Evolutionary conservation across 2,888 invertebrate genomes (phyloP).

Genomic region (Pardosa pseudoannulata): DNA sequence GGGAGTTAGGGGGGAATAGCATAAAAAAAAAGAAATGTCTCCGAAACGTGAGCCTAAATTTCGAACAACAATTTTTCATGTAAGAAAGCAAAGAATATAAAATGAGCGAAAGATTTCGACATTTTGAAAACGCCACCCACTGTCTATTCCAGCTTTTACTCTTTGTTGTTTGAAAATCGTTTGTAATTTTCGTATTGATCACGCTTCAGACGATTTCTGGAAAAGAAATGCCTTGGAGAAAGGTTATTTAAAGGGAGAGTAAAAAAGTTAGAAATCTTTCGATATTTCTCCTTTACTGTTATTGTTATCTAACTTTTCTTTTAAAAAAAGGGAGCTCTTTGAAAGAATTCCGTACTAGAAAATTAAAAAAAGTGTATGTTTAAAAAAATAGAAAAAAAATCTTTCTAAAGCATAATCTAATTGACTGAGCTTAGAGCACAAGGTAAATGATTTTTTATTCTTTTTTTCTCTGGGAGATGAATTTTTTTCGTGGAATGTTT

Average conservation of each 20-base stretch:
- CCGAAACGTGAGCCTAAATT: slow-evolving; percentile 17
- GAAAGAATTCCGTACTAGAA: no score
- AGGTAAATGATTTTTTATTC: no score
- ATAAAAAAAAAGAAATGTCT: no score
- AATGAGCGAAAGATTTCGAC: slow-evolving; percentile 27
- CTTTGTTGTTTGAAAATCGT: slow-evolving; percentile 46
- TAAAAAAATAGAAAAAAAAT: no score
- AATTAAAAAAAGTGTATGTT: no score
- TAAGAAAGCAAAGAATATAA: neutral
- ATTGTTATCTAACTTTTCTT: neutral
- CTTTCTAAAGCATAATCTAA: no score
- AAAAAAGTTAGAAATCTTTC: neutral
- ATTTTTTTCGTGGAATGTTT: no score
- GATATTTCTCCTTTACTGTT: neutral
- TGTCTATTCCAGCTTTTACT: slow-evolving; percentile 18
- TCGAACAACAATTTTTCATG: slow-evolving; percentile 23
- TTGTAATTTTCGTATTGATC: slow-evolving; percentile 68
- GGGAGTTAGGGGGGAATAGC: no score
- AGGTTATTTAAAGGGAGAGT: neutral
- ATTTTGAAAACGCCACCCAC: slow-evolving; percentile 26
- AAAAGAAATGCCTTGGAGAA: neutral
- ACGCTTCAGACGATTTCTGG: slow-evolving; percentile 48
- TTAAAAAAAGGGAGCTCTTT: no score
- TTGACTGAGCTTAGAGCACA: no score
- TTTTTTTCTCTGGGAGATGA: no score